phyloP scores from a whole-genome alignment of 2,888 invertebrate genomes.

The Lithosia quadra region DNA sequence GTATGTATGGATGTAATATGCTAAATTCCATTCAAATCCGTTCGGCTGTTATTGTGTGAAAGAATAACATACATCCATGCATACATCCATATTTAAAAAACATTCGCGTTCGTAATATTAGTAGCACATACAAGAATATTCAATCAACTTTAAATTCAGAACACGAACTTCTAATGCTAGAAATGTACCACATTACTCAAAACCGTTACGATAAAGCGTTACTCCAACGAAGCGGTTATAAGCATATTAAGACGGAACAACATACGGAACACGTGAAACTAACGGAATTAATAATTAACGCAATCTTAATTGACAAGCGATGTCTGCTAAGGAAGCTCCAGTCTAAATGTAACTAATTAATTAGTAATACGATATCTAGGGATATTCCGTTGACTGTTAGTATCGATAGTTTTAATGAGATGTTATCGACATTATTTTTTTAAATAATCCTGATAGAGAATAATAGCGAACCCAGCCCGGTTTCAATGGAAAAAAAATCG shows the following conservation, averaged over 20 bases:
- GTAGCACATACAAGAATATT: not conserved
- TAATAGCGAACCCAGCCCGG: too few species aligned
- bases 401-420: conserved; percentile 3
- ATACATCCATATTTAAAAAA: too few species aligned
- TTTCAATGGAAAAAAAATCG: too few species aligned
- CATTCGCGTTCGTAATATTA: too few species aligned
- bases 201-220: conserved; percentile 7
- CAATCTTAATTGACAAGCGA: conserved; percentile 45
- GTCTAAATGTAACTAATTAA: conserved; percentile 11
- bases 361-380: not conserved
- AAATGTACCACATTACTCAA: not conserved
- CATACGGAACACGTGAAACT: conserved; percentile 20
- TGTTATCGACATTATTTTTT: not conserved
- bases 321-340: conserved; percentile 15
- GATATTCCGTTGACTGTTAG: not conserved
- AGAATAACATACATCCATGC: too few species aligned
- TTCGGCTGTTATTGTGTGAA: too few species aligned
- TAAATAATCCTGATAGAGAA: not conserved
- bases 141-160: conserved; percentile 1
- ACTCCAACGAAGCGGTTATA: conserved; percentile 4
- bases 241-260: conserved; percentile 12
- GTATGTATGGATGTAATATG: too few species aligned
- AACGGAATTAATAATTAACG: conserved; percentile 45
- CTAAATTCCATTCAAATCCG: too few species aligned
- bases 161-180: not conserved